phyloP scores from a whole-genome alignment of 2,888 invertebrate genomes.

The Limnephilus lunatus region DNA sequence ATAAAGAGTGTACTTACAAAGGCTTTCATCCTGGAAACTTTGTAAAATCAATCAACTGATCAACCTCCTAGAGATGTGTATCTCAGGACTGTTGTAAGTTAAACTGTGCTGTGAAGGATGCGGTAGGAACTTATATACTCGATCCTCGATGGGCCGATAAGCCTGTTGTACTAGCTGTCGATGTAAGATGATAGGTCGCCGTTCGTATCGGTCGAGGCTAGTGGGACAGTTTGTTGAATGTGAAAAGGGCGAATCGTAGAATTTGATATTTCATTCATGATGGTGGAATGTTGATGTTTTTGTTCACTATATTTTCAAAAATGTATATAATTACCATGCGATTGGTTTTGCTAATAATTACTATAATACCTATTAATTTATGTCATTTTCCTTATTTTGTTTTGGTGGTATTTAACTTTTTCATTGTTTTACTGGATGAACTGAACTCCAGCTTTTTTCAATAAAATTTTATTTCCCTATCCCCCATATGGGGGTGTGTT shows the following conservation, averaged over 20 bases:
- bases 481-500: no score
- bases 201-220: conserved; percentile 12
- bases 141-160: neutral
- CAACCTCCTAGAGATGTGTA: conserved; percentile 42
- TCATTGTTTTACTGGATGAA: no score
- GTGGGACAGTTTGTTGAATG: neutral
- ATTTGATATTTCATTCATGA: neutral
- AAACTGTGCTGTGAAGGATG: conserved; percentile 37
- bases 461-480: no score
- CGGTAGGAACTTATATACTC: conserved; percentile 14
- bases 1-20: conserved; percentile 1
- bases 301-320: no score
- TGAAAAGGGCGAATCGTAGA: neutral
- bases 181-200: neutral
- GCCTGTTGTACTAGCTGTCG: neutral
- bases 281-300: no score
- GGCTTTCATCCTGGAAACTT: conserved; percentile 27
- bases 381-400: no score
- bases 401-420: no score
- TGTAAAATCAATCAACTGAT: neutral
- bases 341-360: no score
- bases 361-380: no score
- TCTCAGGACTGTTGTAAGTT: conserved; percentile 39
- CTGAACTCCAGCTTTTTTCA: no score
- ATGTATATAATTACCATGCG: no score